Conservation (phyloP, 2,797 vertebrate species). For the Hyperoplus lanceolatus region DNA sequence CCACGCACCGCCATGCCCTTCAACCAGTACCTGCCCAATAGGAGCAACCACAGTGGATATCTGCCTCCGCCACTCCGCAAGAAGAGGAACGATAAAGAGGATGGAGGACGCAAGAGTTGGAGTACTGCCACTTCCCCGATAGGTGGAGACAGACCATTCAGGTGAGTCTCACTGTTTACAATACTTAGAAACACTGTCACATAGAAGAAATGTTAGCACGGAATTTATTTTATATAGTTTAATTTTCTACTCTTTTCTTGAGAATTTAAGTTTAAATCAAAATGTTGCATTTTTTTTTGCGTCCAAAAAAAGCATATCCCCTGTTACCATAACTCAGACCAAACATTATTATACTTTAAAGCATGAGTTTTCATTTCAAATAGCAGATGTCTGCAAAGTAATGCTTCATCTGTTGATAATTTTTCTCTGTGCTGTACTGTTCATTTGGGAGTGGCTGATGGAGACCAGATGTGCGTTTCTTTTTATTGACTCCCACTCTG, state of each 20-base stretch:
- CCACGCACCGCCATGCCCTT: slow-evolving; percentile 94
- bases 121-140: slow-evolving; percentile 93
- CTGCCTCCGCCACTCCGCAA: slow-evolving; percentile 90
- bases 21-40: slow-evolving; percentile 99
- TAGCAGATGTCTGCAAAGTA: slow-evolving; percentile 13
- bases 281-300: too few species aligned
- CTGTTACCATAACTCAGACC: too few species aligned
- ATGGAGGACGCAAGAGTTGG: slow-evolving; percentile 93
- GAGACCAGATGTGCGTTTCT: slow-evolving; percentile 77
- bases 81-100: slow-evolving; percentile 89
- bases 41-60: slow-evolving; percentile 94
- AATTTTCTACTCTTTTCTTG: neutral
- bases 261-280: too few species aligned
- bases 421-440: slow-evolving; percentile 40
- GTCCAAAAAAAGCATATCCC: too few species aligned
- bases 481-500: slow-evolving; percentile 46
- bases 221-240: neutral
- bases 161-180: slow-evolving; percentile 82
- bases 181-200: too few species aligned
- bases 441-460: slow-evolving; percentile 56
- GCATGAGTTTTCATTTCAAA: neutral
- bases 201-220: neutral
- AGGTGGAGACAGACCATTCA: slow-evolving; percentile 92
- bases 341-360: too few species aligned
- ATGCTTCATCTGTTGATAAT: slow-evolving; percentile 31